Evolutionary conservation across 2,888 invertebrate genomes (phyloP).

Genomic region (Drosophila subsilvestris): DNA sequence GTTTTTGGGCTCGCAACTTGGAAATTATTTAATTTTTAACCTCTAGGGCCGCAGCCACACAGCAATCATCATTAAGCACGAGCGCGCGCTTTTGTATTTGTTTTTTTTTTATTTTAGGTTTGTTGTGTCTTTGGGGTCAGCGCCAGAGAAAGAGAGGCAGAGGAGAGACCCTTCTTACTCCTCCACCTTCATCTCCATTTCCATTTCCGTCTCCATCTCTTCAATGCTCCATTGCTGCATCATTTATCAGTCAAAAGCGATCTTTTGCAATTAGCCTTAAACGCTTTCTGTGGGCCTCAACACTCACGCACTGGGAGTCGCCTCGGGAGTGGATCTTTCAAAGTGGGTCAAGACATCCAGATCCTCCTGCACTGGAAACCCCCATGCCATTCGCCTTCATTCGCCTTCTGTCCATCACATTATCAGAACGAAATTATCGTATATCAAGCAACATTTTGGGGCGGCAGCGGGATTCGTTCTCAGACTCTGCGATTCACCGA

Average conservation of each 20-base stretch:
- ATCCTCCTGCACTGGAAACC: conserved; percentile 67
- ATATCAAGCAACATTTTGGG: conserved; percentile 66
- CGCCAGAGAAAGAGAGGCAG: conserved; percentile 59
- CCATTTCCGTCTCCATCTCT: neutral
- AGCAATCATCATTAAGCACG: conserved; percentile 81
- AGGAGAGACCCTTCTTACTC: conserved; percentile 16
- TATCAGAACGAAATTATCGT: conserved; percentile 80
- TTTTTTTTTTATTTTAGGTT: conserved; percentile 6
- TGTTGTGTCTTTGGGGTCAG: conserved; percentile 68
- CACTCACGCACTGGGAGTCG: conserved; percentile 65
- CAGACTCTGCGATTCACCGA: conserved; percentile 58
- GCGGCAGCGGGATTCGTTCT: conserved; percentile 30
- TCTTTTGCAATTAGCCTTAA: conserved; percentile 81
- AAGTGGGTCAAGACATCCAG: conserved; percentile 63
- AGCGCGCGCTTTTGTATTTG: conserved; percentile 39
- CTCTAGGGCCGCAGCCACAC: conserved; percentile 67
- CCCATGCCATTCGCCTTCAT: conserved; percentile 14
- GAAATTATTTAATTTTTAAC: conserved; percentile 80
- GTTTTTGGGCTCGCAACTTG: conserved; percentile 36
- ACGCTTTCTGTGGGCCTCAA: conserved; percentile 77
- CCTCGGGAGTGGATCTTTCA: conserved; percentile 13
- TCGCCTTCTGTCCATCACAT: conserved; percentile 73
- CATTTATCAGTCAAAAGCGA: conserved; percentile 79
- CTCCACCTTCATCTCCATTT: conserved; percentile 24
- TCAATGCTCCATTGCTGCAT: conserved; percentile 34